Base-by-base conservation (phyloP, 1,140 invertebrate genomes). In the Nephotettix cincticeps region DNA sequence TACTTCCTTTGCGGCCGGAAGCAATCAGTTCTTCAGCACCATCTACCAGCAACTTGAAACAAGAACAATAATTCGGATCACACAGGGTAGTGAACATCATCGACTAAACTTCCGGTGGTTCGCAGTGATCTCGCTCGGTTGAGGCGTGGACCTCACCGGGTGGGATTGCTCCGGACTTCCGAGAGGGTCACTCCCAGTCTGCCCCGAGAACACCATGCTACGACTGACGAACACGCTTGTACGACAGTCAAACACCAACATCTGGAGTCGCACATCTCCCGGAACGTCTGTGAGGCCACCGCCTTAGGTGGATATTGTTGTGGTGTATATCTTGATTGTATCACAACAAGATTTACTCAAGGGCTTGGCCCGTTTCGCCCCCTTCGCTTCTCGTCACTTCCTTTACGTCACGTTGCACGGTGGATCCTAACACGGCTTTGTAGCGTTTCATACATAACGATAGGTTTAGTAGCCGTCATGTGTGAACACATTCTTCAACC, bases 1-100 rank as follows among this genome's bases (percentile, higher is more conserved):
- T 51, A 51, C 19, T 51, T 51, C 47, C 47, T 51, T 51, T 51
- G 47, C 47, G 47, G 21, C 47, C 47, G 47, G 47, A 51, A n/a
- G 47, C 47, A 51, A 51, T n/a, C 47, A 51, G 14, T 14, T 6
- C 32, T 14, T 4, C 14, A 4, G 4, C n/a, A n/a, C n/a, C n/a
- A n/a, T n/a, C n/a, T n/a, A n/a, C n/a, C n/a, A n/a, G n/a, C n/a
- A n/a, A n/a, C n/a, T n/a, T n/a, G n/a, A n/a, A n/a, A n/a, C n/a
- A n/a, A n/a, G n/a, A n/a, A n/a, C n/a, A n/a, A n/a, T n/a, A n/a
- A n/a, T n/a, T n/a, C n/a, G n/a, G n/a, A n/a, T n/a, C n/a, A n/a
- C n/a, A n/a, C n/a, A n/a, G n/a, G n/a, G n/a, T n/a, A n/a, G n/a
- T n/a, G n/a, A n/a, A n/a, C n/a, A n/a, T n/a, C n/a, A n/a, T n/a